phyloP scores from a whole-genome alignment of 92 coral and sea anemone species.

The Blastomussa wellsi region DNA sequence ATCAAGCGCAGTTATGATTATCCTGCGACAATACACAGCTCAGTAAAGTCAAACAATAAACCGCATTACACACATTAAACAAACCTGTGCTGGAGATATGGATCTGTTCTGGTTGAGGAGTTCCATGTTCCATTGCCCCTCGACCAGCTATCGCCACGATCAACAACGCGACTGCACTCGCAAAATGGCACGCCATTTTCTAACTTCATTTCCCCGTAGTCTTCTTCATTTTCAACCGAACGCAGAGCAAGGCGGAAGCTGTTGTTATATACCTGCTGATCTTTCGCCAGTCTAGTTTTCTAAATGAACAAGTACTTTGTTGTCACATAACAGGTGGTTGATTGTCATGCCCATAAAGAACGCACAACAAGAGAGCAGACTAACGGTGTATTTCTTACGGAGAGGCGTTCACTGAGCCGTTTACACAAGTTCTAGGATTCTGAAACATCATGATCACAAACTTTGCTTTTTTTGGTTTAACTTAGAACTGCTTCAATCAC shows the following conservation, averaged over 20 bases:
- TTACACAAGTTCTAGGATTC: neutral
- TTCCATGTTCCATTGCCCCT: neutral
- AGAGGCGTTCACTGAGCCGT: neutral
- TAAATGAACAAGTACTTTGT: neutral
- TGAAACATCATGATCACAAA: neutral
- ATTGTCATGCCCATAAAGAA: neutral
- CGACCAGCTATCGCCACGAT: neutral
- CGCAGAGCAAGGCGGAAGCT: neutral
- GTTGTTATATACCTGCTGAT: conserved; percentile 14
- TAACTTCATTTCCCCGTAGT: conserved; percentile 6
- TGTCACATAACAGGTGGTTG: conserved; percentile 20
- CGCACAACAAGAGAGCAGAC: neutral
- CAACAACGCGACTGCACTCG: neutral
- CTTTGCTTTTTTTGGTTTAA: neutral
- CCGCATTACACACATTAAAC: neutral
- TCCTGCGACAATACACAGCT: neutral
- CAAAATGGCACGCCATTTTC: conserved; percentile 37
- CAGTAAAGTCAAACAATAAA: neutral
- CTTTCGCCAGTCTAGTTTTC: neutral
- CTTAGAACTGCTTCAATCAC: too few relatives aligned
- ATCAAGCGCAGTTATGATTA: neutral
- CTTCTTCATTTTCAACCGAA: conserved; percentile 7
- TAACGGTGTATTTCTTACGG: neutral
- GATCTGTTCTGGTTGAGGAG: conserved; percentile 94
- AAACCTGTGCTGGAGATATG: conserved; percentile 95